Conservation (phyloP, 2,797 vertebrate genomes). For the Cynopterus sphinx region DNA sequence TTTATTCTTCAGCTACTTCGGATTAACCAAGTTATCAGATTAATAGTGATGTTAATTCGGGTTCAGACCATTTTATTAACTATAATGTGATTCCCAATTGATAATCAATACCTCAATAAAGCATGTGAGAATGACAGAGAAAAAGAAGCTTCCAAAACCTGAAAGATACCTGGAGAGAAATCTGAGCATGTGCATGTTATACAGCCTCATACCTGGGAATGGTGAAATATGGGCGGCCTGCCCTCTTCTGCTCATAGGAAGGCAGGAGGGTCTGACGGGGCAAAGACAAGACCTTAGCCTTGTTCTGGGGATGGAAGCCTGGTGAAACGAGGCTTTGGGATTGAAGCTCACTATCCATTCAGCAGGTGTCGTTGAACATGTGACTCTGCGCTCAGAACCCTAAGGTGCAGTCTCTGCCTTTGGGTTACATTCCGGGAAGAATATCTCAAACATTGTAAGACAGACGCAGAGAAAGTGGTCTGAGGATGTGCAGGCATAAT, state of each 20-base stretch:
- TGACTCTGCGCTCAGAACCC: background rate
- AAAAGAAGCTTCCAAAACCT: background rate
- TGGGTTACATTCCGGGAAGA: background rate
- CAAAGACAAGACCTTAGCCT: background rate
- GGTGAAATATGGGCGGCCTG: background rate
- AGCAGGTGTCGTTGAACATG: background rate
- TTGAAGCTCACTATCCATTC: background rate
- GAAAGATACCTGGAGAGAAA: background rate
- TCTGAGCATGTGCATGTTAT: background rate
- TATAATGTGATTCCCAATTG: background rate
- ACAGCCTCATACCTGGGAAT: background rate
- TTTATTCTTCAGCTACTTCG: background rate
- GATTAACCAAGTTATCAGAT: background rate
- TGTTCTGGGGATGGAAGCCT: background rate
- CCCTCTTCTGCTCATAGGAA: background rate
- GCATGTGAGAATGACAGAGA: background rate
- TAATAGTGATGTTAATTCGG: background rate
- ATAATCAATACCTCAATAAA: background rate
- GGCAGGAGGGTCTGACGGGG: background rate
- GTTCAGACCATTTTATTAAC: constrained; percentile 9
- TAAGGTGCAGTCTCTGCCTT: background rate
- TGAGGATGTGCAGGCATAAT: background rate
- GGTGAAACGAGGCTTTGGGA: background rate
- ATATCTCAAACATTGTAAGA: background rate
- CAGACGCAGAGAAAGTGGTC: background rate